Evolutionary conservation across 2,113 vertebrate species (phyloP), one percentile per base, ranked within the genome.

Genomic region (Amazona guildingii): DNA sequence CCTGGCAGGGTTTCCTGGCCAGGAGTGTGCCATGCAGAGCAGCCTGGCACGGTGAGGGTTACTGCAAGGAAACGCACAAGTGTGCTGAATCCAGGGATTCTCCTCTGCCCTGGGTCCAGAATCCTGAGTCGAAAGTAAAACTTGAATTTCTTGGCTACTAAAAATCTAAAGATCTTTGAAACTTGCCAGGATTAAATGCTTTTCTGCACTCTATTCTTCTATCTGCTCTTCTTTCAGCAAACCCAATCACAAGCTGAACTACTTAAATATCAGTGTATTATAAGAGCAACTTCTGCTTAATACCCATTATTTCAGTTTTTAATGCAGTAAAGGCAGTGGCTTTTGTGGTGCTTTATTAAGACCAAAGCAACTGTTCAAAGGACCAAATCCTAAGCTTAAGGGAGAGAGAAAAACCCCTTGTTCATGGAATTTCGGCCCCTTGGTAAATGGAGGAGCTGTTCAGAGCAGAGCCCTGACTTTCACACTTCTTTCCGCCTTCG

Each of bases 281-380:
- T 46, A 92, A 94, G 80, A 94, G 17, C 69, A 82, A 74, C 73
- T 52, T 76, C 75, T 75, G n/a, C 82, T 83, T 92, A 94, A 86
- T 92, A 51, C 90, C 92, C 41, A 18, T 93, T 95, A 73, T 91
- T 96, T 75, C 39, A 54, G 76, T 46, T 95, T 96, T 83, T 94
- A 82, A 76, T 91, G 87, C 86, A 91, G 13, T 33, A 62, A 80
- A 73, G 78, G 68, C 86, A 93, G 82, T 92, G 78, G 83, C 66
- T 92, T 94, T 93, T 86, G 80, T 78, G 80, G 11, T 61, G 37
- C 44, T 85, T 82, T 76, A 74, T 88, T 39, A 76, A 94, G 91
- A 88, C 64, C 68, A 43, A 78, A 75, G 75, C 69, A 85, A 78
- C 93, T 80, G 95, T 86, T 94, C 82, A 78, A 91, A 95, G 87